A percentile compares a stretch with the other conserved stretches of the same genome.
These are phyloP conservation scores for Pipistrellus pipistrellus DNA, from an alignment of 2,797 vertebrate genomes.

Conservation along the genomic window DNA sequence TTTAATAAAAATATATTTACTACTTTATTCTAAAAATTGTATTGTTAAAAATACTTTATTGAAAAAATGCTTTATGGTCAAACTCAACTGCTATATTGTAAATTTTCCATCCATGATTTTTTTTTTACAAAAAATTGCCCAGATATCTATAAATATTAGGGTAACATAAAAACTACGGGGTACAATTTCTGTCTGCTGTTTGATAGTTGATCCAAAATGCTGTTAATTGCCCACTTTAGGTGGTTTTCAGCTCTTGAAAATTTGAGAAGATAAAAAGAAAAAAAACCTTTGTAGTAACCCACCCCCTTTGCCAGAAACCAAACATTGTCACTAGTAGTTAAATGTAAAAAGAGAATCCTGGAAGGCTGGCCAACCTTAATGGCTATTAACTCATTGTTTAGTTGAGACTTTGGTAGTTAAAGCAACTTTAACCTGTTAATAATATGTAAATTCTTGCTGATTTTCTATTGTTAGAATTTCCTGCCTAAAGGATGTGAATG, in stretches of 20 bases:
- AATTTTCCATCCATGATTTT: neutral
- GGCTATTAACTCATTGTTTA: too few relatives aligned
- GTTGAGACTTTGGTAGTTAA: too few relatives aligned
- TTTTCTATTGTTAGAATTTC: too few relatives aligned
- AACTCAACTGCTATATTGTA: neutral
- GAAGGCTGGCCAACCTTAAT: too few relatives aligned
- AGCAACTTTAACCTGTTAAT: too few relatives aligned
- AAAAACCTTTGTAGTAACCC: neutral
- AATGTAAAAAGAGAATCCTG: too few relatives aligned
- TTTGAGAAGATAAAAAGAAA: neutral
- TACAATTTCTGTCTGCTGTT: slow-evolving; percentile 1
- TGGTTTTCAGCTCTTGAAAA: slow-evolving; percentile 49
- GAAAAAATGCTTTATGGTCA: neutral
- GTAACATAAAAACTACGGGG: neutral
- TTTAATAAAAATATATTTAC: neutral
- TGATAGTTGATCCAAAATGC: neutral
- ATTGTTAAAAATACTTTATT: slow-evolving; percentile 26
- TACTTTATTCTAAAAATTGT: slow-evolving; percentile 41
- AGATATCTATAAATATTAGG: slow-evolving; percentile 35
- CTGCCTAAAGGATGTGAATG: too few relatives aligned
- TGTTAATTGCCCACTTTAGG: slow-evolving; percentile 14
- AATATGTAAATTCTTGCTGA: too few relatives aligned
- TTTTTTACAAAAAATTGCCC: neutral
- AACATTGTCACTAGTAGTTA: too few relatives aligned
- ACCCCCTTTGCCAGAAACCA: neutral